phyloP scores from a whole-genome alignment of 2,888 invertebrate genomes.

The Leptinotarsa juncta region DNA sequence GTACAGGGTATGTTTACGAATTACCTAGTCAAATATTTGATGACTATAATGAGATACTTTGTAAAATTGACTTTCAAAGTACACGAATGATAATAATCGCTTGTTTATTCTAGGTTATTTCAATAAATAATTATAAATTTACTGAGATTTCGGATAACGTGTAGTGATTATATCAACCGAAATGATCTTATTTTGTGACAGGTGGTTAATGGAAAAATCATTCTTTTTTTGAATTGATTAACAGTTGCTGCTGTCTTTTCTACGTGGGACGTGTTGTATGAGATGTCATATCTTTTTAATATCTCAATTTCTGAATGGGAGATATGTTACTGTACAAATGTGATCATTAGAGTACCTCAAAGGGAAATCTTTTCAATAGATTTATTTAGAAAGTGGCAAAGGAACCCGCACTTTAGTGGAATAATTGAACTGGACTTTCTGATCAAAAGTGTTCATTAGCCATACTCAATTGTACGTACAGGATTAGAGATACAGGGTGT shows the following conservation, averaged over 20 bases:
- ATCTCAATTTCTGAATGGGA: background rate
- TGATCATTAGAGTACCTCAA: no score
- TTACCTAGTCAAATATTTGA: slow-evolving; percentile 17
- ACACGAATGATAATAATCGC: background rate
- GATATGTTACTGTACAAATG: background rate
- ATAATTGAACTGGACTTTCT: no score
- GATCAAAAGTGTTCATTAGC: no score
- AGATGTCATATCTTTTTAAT: background rate
- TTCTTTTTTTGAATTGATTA: background rate
- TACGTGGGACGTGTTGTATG: background rate
- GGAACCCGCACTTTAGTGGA: no score
- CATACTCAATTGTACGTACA: no score
- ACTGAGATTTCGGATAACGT: background rate
- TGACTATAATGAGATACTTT: slow-evolving; percentile 10
- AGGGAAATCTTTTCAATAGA: no score
- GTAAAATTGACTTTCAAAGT: background rate
- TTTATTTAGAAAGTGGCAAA: no score
- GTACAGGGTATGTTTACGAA: slow-evolving; percentile 7
- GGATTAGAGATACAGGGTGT: no score
- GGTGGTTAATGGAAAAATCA: background rate
- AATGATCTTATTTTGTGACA: background rate
- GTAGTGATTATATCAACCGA: background rate
- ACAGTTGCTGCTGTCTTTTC: background rate
- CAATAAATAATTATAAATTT: slow-evolving; percentile 9
- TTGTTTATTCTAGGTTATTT: background rate